Percentiles rank a stretch among this genome's conserved stretches.
Evolutionary conservation across 2,797 vertebrate species (phyloP).

Genomic region (Macrochelys suwanniensis): DNA sequence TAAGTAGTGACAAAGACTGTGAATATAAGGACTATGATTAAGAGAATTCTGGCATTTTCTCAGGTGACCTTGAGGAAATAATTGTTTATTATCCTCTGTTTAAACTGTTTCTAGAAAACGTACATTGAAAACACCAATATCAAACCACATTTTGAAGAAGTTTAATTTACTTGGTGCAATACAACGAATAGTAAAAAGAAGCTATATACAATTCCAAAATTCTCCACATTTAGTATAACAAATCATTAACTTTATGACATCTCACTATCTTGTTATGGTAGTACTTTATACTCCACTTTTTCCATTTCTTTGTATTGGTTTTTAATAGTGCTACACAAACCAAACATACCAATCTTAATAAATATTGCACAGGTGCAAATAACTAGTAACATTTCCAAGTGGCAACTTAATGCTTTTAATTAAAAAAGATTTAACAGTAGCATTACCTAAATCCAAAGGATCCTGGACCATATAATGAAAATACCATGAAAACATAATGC

Average conservation of each 20-base stretch:
- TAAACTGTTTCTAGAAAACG: conserved; percentile 7
- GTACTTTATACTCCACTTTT: conserved; percentile 45
- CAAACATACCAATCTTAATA: conserved; percentile 39
- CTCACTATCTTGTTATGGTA: conserved; percentile 38
- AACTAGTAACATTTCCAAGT: neutral
- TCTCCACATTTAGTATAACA: conserved; percentile 20
- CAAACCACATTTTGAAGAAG: conserved; percentile 1
- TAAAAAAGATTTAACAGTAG: conserved; percentile 43
- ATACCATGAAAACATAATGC: conserved; percentile 41
- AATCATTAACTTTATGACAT: conserved; percentile 54
- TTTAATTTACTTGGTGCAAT: conserved; percentile 44
- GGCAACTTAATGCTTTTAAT: conserved; percentile 39
- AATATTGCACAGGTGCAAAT: conserved; percentile 16
- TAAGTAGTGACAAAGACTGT: neutral
- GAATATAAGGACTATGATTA: neutral
- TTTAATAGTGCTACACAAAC: conserved; percentile 50
- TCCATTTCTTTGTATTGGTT: conserved; percentile 44
- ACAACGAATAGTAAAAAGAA: neutral
- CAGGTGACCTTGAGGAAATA: neutral
- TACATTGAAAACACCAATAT: conserved; percentile 23
- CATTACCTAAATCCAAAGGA: conserved; percentile 59
- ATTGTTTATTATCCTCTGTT: conserved; percentile 8
- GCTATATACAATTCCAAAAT: neutral
- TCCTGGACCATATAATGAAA: conserved; percentile 33
- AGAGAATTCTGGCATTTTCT: neutral